These are phyloP conservation scores for Lycaena phlaeas DNA, from an alignment of 2,888 invertebrate genomes.

Conservation along the genomic window DNA sequence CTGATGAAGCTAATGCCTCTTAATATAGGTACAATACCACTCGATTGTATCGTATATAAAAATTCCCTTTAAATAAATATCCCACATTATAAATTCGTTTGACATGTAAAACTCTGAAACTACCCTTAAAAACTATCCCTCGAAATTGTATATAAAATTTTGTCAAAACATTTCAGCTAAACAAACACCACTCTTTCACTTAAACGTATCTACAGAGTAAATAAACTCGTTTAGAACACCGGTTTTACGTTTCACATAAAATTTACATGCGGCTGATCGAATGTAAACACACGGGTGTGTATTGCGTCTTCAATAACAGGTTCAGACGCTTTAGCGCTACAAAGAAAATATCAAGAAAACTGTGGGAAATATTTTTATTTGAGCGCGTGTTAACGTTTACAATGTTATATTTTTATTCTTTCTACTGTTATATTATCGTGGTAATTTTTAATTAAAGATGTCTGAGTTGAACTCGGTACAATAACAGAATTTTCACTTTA, in stretches of 20 bases:
- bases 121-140: background rate
- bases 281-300: conserved; percentile 41
- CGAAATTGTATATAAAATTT: conserved; percentile 8
- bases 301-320: conserved; percentile 39
- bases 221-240: conserved; percentile 16
- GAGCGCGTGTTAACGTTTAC: too few relatives aligned
- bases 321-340: conserved; percentile 31
- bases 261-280: conserved; percentile 35
- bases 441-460: too few relatives aligned
- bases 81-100: background rate
- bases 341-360: conserved; percentile 33
- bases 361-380: conserved; percentile 6
- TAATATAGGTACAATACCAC: too few relatives aligned
- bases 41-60: too few relatives aligned
- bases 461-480: too few relatives aligned
- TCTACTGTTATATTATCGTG: background rate
- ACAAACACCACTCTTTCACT: conserved; percentile 11
- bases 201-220: conserved; percentile 12
- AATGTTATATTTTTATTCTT: background rate
- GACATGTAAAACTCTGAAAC: conserved; percentile 3
- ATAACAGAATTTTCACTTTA: too few relatives aligned
- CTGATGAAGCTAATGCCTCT: too few relatives aligned
- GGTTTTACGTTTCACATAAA: conserved; percentile 18
- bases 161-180: conserved; percentile 10
- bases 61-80: too few relatives aligned